These are phyloP conservation scores for Melospiza georgiana DNA, from an alignment of 2,113 vertebrate species.

Conservation along the genomic window DNA sequence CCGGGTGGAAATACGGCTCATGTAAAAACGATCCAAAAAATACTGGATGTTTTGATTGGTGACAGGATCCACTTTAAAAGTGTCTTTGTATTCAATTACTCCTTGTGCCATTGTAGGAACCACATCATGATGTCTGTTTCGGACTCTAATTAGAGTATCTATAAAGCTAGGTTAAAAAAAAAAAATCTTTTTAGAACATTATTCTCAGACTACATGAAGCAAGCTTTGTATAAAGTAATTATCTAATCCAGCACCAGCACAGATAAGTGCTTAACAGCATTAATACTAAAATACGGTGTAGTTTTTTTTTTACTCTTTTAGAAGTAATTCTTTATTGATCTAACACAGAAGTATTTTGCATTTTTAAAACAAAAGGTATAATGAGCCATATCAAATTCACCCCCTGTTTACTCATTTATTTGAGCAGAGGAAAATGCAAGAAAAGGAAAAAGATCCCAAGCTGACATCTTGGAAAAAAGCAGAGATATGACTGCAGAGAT, in stretches of 20 bases:
- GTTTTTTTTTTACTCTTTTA: not conserved
- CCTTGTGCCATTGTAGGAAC: constrained; percentile 98
- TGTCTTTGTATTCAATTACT: constrained; percentile 92
- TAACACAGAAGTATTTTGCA: not conserved
- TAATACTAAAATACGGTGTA: not conserved
- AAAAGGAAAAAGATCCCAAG: not conserved
- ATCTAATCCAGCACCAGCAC: not conserved
- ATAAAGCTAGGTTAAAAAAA: constrained; percentile 82
- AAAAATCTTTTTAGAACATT: not conserved
- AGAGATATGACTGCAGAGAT: not conserved
- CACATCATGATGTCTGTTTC: constrained; percentile 93
- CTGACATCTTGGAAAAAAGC: not conserved
- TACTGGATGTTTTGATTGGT: constrained; percentile 98
- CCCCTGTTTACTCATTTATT: not conserved
- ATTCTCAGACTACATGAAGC: not conserved
- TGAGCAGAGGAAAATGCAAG: not conserved
- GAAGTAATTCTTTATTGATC: not conserved
- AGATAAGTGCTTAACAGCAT: not conserved
- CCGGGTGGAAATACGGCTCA: constrained; percentile 96
- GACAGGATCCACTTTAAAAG: constrained; percentile 88
- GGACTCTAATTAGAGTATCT: constrained; percentile 86
- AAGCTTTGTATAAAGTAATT: not conserved
- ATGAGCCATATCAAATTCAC: not conserved
- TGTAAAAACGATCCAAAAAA: constrained; percentile 98
- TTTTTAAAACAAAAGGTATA: not conserved